Evolutionary conservation across 2,113 vertebrate genomes (phyloP).

Genomic region (Oryzias celebensis): DNA sequence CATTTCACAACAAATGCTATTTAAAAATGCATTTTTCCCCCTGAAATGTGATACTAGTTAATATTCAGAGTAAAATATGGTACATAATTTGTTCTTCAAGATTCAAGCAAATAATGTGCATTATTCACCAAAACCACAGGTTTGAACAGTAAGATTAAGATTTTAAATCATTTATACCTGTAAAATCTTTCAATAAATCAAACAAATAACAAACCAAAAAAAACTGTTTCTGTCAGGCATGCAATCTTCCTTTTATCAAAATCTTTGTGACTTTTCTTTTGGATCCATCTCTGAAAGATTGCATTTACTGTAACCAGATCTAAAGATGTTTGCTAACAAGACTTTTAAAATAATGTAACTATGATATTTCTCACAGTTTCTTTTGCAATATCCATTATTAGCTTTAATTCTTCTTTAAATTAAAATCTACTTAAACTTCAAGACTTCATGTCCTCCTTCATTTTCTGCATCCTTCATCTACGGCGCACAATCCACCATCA

Average conservation of each 20-base stretch:
- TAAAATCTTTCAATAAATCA: not conserved
- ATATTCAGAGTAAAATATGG: too few species aligned
- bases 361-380: not conserved
- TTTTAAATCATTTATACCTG: too few species aligned
- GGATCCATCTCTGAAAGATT: slow-evolving; percentile 12
- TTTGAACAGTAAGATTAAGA: too few species aligned
- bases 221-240: too few species aligned
- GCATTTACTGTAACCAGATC: slow-evolving; percentile 3
- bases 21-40: too few species aligned
- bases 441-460: not conserved
- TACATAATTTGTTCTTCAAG: too few species aligned
- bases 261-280: not conserved
- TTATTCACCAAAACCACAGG: too few species aligned
- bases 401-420: not conserved
- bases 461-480: not conserved
- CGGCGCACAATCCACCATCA: slow-evolving; percentile 28
- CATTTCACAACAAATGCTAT: too few species aligned
- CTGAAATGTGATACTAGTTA: too few species aligned
- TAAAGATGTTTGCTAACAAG: not conserved
- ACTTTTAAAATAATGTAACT: not conserved
- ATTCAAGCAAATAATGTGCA: too few species aligned
- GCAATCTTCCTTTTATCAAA: slow-evolving; percentile 13
- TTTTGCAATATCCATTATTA: not conserved
- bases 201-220: not conserved
- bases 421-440: not conserved